Conservation (phyloP, 2,113 vertebrate genomes). For the Tretioscincus oriximinensis region DNA sequence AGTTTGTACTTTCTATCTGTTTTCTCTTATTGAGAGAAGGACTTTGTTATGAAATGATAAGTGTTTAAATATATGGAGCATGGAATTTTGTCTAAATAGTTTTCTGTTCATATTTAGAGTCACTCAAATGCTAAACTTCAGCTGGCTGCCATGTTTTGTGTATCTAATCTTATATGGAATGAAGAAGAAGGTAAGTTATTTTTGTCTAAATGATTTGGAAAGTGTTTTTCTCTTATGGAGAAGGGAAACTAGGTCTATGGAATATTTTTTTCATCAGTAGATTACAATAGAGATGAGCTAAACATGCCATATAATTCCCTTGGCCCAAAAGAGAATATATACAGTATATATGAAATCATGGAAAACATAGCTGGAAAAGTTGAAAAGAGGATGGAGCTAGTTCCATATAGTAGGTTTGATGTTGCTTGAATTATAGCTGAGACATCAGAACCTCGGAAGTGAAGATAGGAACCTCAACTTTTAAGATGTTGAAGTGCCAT, state of each 20-base stretch:
- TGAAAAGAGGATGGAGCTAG: background rate
- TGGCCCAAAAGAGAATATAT: background rate
- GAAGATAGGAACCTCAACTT: background rate
- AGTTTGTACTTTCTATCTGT: background rate
- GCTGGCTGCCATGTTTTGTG: slow-evolving; percentile 94
- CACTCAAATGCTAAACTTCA: slow-evolving; percentile 97
- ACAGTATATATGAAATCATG: background rate
- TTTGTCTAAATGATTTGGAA: background rate
- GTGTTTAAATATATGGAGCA: background rate
- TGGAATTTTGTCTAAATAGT: background rate
- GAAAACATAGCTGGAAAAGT: background rate
- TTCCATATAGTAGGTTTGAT: background rate
- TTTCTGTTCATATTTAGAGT: slow-evolving; percentile 73
- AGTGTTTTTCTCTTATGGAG: background rate
- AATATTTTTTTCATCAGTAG: background rate
- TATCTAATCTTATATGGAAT: slow-evolving; percentile 98
- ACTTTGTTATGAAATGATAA: background rate
- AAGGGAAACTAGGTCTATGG: background rate
- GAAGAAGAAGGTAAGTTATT: slow-evolving; percentile 91
- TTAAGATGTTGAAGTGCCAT: background rate
- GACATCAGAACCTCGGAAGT: background rate
- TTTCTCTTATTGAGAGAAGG: background rate
- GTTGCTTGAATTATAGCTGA: background rate
- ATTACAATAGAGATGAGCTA: background rate
- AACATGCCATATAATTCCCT: background rate